Evolutionary conservation across 2,113 vertebrate species (phyloP).

Genomic region (Coptodon rendalli): DNA sequence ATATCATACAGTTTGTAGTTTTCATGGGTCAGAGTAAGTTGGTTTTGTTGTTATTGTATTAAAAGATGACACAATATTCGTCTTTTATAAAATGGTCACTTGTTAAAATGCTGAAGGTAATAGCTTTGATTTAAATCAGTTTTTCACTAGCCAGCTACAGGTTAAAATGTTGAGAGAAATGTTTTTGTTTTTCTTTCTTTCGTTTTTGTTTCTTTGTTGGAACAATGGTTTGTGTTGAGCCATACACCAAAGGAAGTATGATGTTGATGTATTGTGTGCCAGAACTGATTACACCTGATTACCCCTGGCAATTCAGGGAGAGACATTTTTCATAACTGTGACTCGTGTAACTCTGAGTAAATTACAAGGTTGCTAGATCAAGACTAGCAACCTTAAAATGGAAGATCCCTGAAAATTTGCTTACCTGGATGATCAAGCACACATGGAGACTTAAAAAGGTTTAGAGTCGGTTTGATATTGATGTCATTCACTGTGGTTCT

Average conservation of each 20-base stretch:
- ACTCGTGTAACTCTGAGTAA: neutral
- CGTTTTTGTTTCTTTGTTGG: neutral
- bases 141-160: neutral
- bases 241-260: neutral
- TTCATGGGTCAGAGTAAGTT: neutral
- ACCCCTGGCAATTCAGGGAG: neutral
- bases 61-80: rapidly evolving
- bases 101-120: neutral
- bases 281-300: neutral
- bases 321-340: neutral
- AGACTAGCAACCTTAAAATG: neutral
- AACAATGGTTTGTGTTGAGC: neutral
- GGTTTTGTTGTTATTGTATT: neutral
- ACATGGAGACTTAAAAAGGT: neutral
- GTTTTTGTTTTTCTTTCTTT: neutral
- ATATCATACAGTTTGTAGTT: neutral
- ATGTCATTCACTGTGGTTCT: neutral
- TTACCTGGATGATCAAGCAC: neutral
- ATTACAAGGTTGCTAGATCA: neutral
- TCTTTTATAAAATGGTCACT: neutral
- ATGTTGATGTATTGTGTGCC: neutral
- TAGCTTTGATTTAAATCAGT: neutral
- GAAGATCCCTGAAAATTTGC: neutral
- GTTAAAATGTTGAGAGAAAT: neutral
- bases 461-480: neutral